phyloP scores from a whole-genome alignment of 2,888 invertebrate genomes.

The Drosophila pseudotalamancana region DNA sequence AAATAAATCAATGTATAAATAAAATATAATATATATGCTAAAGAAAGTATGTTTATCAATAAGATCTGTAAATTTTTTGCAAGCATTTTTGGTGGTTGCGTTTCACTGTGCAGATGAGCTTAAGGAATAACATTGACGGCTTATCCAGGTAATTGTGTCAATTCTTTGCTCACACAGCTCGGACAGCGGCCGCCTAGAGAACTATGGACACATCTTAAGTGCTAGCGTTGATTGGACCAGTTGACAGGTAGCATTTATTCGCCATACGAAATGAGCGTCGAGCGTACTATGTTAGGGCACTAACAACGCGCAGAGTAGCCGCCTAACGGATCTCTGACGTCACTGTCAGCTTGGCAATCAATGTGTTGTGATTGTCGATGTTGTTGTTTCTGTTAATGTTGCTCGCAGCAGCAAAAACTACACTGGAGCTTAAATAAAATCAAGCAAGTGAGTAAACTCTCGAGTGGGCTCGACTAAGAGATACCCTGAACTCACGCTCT shows the following conservation, averaged over 20 bases:
- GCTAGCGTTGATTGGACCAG: slow-evolving; percentile 20
- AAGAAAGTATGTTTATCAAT: no score
- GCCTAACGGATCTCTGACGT: slow-evolving; percentile 43
- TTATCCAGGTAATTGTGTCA: slow-evolving; percentile 78
- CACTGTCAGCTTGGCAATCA: slow-evolving; percentile 16
- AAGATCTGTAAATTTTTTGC: no score
- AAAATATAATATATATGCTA: no score
- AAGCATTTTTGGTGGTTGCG: background rate
- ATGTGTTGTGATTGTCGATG: slow-evolving; percentile 8
- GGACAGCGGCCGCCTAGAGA: slow-evolving; percentile 32
- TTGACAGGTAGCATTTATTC: slow-evolving; percentile 47
- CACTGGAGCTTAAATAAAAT: slow-evolving; percentile 19
- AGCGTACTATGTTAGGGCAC: slow-evolving; percentile 38
- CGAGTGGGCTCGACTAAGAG: no score
- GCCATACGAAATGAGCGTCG: slow-evolving; percentile 52
- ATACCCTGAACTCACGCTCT: no score
- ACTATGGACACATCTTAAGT: slow-evolving; percentile 50
- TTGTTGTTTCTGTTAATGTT: slow-evolving; percentile 18
- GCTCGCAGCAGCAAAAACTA: slow-evolving; percentile 35
- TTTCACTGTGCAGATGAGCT: slow-evolving; percentile 39
- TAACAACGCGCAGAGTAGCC: background rate
- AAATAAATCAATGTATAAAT: background rate
- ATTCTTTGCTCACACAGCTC: slow-evolving; percentile 31
- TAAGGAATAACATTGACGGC: slow-evolving; percentile 69
- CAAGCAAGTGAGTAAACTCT: no score